Evolutionary conservation across 2,113 vertebrate genomes (phyloP).

Genomic region (Tinamus guttatus): DNA sequence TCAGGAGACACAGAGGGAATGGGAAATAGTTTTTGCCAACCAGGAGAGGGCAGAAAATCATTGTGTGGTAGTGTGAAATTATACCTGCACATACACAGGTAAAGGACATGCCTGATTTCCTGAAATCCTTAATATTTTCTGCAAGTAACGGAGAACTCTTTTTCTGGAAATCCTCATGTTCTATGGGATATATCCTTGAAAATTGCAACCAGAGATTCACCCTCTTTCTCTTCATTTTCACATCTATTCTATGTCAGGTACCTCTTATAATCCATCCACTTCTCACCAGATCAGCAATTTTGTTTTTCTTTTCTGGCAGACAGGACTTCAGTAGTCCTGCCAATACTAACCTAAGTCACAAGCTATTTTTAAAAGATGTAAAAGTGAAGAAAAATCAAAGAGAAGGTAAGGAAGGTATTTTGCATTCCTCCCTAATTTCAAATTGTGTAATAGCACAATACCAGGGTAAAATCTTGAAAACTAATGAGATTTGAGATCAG

Average conservation of each 20-base stretch:
- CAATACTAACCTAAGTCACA: slow-evolving; percentile 3
- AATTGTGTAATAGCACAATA: not conserved
- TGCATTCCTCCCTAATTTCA: slow-evolving; percentile 9
- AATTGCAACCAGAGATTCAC: slow-evolving; percentile 3
- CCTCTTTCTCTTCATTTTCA: slow-evolving; percentile 56
- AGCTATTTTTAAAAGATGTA: slow-evolving; percentile 49
- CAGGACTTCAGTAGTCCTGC: slow-evolving; percentile 35
- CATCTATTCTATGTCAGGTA: not conserved
- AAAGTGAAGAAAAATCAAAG: slow-evolving; percentile 44
- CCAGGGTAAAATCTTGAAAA: not conserved
- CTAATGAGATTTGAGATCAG: not conserved
- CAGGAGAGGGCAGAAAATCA: slow-evolving; percentile 19
- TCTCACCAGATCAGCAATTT: slow-evolving; percentile 46
- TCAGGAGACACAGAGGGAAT: not conserved
- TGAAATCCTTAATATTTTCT: not conserved
- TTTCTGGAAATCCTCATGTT: slow-evolving; percentile 26
- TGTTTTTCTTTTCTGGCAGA: slow-evolving; percentile 47
- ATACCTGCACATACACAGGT: not conserved
- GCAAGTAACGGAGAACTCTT: not conserved
- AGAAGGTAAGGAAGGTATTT: slow-evolving; percentile 27
- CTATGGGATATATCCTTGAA: not conserved
- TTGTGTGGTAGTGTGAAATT: not conserved
- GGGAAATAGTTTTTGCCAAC: not conserved
- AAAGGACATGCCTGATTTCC: not conserved
- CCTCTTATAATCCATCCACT: slow-evolving; percentile 51